Conservation (phyloP, 2,113 vertebrate species). For the Panurus biarmicus region DNA sequence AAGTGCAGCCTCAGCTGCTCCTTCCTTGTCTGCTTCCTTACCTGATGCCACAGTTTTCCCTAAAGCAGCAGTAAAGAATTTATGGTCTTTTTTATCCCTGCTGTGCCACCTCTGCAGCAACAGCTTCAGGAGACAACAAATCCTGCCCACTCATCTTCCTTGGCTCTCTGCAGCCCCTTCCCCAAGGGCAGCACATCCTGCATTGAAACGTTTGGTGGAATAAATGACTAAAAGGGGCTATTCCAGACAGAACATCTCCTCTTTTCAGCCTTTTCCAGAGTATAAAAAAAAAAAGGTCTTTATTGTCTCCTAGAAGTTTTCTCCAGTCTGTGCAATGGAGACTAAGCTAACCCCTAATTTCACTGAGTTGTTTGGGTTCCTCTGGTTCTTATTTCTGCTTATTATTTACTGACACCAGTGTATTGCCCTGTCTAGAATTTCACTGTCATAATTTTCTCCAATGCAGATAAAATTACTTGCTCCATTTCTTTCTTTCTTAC, state of each 20-base stretch:
- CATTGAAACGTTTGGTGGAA: not conserved
- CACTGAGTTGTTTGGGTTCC: not conserved
- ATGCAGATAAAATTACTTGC: not conserved
- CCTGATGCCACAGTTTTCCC: not conserved
- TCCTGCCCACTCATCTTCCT: not conserved
- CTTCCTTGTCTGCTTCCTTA: not conserved
- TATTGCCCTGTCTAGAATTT: not conserved
- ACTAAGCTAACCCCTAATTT: not conserved
- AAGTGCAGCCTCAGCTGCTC: not conserved
- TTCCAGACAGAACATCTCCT: not conserved
- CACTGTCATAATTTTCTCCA: not conserved
- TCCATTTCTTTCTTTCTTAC: not conserved
- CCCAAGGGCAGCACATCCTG: not conserved
- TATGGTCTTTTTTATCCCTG: not conserved
- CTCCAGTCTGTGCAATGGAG: too few species aligned
- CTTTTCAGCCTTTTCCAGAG: not conserved
- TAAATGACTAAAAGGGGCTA: not conserved
- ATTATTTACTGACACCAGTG: not conserved
- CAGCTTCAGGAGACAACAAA: not conserved
- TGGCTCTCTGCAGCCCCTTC: not conserved
- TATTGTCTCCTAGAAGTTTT: not conserved
- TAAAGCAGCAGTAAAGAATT: not conserved
- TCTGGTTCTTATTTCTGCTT: not conserved
- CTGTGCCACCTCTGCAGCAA: not conserved
- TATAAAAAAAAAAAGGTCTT: not conserved